Percentiles rank a stretch among this genome's conserved stretches.
Conservation (phyloP, 2,113 vertebrate species). For the Brevimyrus niger region DNA sequence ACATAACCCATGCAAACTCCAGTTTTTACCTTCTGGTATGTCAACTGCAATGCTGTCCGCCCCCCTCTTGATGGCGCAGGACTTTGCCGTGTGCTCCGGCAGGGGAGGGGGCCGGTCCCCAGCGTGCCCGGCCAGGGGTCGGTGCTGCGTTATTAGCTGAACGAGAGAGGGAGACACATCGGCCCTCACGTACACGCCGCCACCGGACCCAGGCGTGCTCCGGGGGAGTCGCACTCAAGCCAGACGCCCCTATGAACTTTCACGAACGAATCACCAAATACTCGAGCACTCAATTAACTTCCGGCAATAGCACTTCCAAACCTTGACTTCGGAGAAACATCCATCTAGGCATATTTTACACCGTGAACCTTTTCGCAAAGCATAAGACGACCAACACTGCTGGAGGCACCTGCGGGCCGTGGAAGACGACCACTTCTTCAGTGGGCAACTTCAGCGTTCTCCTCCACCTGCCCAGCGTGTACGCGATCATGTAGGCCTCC, state of each 20-base stretch:
- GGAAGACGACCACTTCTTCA: slow-evolving; percentile 87
- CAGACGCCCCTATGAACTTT: neutral
- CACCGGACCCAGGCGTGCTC: neutral
- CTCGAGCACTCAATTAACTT: neutral
- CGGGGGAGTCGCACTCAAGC: neutral
- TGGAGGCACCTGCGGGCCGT: slow-evolving; percentile 84
- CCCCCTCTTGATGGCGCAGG: slow-evolving; percentile 85
- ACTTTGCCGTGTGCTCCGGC: slow-evolving; percentile 70
- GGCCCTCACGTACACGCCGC: neutral
- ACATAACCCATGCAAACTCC: neutral
- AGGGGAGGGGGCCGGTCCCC: slow-evolving; percentile 77
- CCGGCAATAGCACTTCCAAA: neutral
- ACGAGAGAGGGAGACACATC: neutral
- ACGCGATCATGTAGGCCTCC: slow-evolving; percentile 84
- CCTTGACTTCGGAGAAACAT: neutral
- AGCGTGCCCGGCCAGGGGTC: slow-evolving; percentile 65
- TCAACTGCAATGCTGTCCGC: slow-evolving; percentile 77
- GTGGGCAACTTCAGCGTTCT: slow-evolving; percentile 79
- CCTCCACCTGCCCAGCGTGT: slow-evolving; percentile 83
- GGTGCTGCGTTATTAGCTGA: slow-evolving; percentile 92
- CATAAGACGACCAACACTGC: neutral
- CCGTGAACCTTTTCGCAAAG: neutral
- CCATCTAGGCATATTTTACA: neutral
- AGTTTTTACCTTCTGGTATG: slow-evolving; percentile 70
- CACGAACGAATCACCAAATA: neutral